These are phyloP conservation scores for Pipistrellus kuhlii DNA, from an alignment of 2,797 vertebrate species.

Conservation along the genomic window DNA sequence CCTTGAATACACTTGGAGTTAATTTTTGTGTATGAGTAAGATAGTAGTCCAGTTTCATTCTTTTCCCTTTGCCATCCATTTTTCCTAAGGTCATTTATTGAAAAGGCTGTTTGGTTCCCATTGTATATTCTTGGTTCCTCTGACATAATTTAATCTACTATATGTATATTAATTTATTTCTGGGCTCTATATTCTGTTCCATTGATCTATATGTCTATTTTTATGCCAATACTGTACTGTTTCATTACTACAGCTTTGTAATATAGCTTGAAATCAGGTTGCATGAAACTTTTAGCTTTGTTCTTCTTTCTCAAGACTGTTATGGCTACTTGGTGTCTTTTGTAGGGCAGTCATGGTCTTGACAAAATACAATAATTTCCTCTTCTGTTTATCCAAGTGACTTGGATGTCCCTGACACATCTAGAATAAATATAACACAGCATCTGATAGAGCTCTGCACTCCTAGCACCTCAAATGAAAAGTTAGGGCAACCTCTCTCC, in stretches of 20 bases:
- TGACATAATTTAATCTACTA: background rate
- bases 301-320: slow-evolving; percentile 9
- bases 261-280: background rate
- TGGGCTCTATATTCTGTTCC: background rate
- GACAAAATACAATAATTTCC: slow-evolving; percentile 69
- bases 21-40: background rate
- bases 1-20: background rate
- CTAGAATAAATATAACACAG: background rate
- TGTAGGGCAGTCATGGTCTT: slow-evolving; percentile 27
- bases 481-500: background rate
- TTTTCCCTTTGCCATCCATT: background rate
- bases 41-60: background rate
- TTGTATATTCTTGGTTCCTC: background rate
- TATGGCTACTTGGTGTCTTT: background rate
- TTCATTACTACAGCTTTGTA: background rate
- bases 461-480: slow-evolving; percentile 47
- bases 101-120: background rate
- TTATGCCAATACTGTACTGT: background rate
- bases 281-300: background rate
- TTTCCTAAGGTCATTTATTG: background rate
- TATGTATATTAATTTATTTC: background rate
- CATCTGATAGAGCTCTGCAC: slow-evolving; percentile 38
- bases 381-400: slow-evolving; percentile 68
- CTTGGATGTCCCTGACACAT: slow-evolving; percentile 46
- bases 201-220: background rate